These are phyloP conservation scores for Perithous albicinctus DNA, from an alignment of 2,888 invertebrate species.

Conservation along the genomic window DNA sequence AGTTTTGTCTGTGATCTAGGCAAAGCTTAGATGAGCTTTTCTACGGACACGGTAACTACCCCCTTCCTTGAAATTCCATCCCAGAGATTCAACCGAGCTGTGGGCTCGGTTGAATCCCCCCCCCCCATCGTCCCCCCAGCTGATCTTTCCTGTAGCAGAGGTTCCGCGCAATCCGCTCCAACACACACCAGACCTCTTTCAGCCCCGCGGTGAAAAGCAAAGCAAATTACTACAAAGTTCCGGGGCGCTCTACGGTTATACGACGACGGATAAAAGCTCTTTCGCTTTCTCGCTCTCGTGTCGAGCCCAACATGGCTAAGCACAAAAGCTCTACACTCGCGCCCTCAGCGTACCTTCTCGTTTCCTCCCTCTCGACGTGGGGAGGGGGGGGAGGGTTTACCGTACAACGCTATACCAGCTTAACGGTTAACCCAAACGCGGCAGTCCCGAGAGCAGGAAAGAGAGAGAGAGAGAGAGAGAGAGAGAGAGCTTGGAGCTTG, in stretches of 20 bases:
- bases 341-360: constrained; percentile 36
- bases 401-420: constrained; percentile 41
- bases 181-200: constrained; percentile 69
- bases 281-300: constrained; percentile 49
- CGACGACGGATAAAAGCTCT: constrained; percentile 70
- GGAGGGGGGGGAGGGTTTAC: too few relatives aligned
- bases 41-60: constrained; percentile 41
- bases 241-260: constrained; percentile 57
- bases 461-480: constrained; percentile 48
- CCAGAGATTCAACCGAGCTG: constrained; percentile 15
- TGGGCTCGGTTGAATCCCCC: too few relatives aligned
- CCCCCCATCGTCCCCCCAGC: too few relatives aligned
- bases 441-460: constrained; percentile 1
- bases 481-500: constrained; percentile 65
- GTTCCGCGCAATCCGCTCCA: background rate
- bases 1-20: constrained; percentile 43
- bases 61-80: constrained; percentile 4
- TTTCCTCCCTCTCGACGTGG: constrained; percentile 3
- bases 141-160: constrained; percentile 28
- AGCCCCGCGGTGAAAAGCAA: constrained; percentile 71
- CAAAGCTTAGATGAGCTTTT: constrained; percentile 60
- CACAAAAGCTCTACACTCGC: constrained; percentile 60
- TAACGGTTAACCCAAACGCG: constrained; percentile 44
- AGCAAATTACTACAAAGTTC: constrained; percentile 74
- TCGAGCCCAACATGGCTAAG: constrained; percentile 44